A percentile compares a stretch with the other conserved stretches of the same genome.
Conservation (phyloP, 2,888 invertebrate species). For the Cheilosia urbana region DNA sequence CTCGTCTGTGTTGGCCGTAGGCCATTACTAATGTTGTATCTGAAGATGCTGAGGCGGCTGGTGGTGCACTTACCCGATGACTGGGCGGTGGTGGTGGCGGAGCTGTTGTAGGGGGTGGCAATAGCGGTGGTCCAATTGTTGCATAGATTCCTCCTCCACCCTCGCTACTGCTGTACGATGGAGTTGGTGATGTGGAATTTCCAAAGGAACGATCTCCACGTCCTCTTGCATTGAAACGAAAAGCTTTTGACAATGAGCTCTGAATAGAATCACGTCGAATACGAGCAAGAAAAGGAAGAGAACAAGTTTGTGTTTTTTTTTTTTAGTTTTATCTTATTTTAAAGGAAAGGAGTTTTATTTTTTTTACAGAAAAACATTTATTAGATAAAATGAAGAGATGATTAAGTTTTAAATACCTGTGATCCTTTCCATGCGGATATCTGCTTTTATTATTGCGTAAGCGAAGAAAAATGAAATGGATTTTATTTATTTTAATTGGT, state of each 20-base stretch:
- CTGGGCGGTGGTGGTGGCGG: conserved; percentile 82
- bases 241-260: conserved; percentile 84
- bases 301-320: conserved; percentile 5
- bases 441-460: conserved; percentile 76
- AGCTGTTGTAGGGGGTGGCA: conserved; percentile 82
- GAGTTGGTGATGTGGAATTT: conserved; percentile 84
- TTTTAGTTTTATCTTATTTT: conserved; percentile 2
- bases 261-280: conserved; percentile 57
- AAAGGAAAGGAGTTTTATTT: not conserved
- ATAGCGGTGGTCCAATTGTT: conserved; percentile 81
- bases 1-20: conserved; percentile 82
- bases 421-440: conserved; percentile 84
- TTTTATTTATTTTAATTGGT: conserved; percentile 34
- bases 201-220: conserved; percentile 83
- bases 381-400: conserved; percentile 14
- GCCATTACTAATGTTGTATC: conserved; percentile 79
- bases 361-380: not conserved
- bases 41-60: conserved; percentile 77
- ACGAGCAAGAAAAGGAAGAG: not conserved
- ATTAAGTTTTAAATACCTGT: conserved; percentile 81
- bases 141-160: conserved; percentile 84
- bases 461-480: conserved; percentile 47
- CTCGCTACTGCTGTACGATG: conserved; percentile 84
- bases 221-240: conserved; percentile 83
- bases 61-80: conserved; percentile 83